These are phyloP conservation scores for Azorinus chamasolen DNA, from an alignment of 2,888 invertebrate genomes.

Conservation along the genomic window DNA sequence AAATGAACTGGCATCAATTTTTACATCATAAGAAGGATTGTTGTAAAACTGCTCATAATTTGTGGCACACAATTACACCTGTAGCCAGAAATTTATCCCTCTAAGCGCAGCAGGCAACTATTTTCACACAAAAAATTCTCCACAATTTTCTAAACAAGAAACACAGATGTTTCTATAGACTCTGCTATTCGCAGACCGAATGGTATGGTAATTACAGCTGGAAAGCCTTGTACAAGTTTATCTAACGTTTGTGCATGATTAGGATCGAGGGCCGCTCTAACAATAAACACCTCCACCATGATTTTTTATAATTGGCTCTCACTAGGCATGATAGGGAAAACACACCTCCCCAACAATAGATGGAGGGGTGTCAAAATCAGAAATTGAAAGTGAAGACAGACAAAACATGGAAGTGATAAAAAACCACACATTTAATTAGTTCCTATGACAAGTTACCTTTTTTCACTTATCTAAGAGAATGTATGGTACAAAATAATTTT, in stretches of 20 bases:
- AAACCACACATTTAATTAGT: too few relatives aligned
- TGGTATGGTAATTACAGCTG: slow-evolving; percentile 26
- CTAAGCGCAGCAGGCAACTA: slow-evolving; percentile 3
- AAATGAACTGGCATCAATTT: too few relatives aligned
- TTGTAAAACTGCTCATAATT: too few relatives aligned
- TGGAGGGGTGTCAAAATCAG: slow-evolving; percentile 41
- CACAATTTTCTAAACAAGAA: slow-evolving; percentile 5
- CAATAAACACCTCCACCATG: slow-evolving; percentile 56
- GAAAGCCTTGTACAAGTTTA: slow-evolving; percentile 26
- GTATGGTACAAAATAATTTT: too few relatives aligned
- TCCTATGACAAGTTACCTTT: too few relatives aligned
- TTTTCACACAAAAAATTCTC: slow-evolving; percentile 12
- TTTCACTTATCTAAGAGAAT: too few relatives aligned
- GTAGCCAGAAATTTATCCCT: slow-evolving; percentile 7
- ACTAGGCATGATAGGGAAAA: slow-evolving; percentile 46
- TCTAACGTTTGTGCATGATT: slow-evolving; percentile 51
- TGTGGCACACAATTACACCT: slow-evolving; percentile 6
- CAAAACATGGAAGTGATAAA: not conserved
- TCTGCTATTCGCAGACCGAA: slow-evolving; percentile 26
- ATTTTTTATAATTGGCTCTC: slow-evolving; percentile 61
- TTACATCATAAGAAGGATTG: too few relatives aligned
- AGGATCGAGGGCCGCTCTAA: slow-evolving; percentile 34
- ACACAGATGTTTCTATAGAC: slow-evolving; percentile 5
- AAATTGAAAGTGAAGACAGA: slow-evolving; percentile 42
- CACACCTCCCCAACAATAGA: slow-evolving; percentile 42